Percentiles rank a stretch among this genome's conserved stretches.
phyloP scores from a whole-genome alignment of 2,797 vertebrate species.

The Alauda arvensis region DNA sequence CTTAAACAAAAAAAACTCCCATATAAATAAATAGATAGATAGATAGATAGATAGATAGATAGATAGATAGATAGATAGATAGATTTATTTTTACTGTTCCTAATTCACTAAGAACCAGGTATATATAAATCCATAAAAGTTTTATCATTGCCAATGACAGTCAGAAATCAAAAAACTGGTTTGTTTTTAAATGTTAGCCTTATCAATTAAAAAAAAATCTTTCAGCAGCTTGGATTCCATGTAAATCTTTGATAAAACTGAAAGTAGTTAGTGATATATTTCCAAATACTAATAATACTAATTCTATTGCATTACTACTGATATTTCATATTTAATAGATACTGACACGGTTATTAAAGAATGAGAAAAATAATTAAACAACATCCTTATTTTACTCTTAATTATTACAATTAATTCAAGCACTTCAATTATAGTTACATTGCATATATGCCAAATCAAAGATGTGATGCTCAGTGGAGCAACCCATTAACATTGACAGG shows the following conservation, averaged over 20 bases:
- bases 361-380: neutral
- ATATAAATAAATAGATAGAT: neutral
- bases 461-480: neutral
- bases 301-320: neutral
- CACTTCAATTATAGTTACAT: neutral
- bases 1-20: neutral
- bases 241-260: neutral
- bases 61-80: neutral
- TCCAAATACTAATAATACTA: neutral
- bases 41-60: neutral
- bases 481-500: constrained; percentile 13
- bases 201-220: neutral
- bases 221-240: neutral
- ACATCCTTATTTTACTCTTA: neutral
- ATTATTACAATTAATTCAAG: neutral
- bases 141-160: neutral
- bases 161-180: neutral
- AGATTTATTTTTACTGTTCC: neutral
- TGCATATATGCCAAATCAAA: constrained; percentile 2
- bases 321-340: constrained; percentile 1
- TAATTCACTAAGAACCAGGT: neutral
- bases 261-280: neutral
- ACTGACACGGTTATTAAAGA: neutral
- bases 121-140: neutral
- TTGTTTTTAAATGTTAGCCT: neutral